Evolutionary conservation across 2,113 vertebrate species (phyloP).

Genomic region (Elachura formosa): DNA sequence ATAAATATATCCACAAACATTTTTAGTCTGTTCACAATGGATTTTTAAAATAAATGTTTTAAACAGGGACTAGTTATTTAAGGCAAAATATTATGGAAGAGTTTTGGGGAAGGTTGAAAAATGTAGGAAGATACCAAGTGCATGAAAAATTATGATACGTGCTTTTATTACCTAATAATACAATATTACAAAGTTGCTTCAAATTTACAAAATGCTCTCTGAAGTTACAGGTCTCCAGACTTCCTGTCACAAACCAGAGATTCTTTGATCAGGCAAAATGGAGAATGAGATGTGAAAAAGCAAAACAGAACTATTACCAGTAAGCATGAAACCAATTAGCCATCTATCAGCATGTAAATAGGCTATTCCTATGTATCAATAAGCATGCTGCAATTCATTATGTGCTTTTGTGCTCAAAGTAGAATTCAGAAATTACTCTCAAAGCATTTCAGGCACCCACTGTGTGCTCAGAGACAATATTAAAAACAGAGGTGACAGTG

Average conservation of each 20-base stretch:
- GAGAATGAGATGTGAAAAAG: background rate
- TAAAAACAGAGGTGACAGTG: background rate
- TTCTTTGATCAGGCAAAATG: background rate
- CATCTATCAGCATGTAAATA: background rate
- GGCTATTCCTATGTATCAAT: background rate
- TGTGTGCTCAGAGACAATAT: background rate
- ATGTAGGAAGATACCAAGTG: background rate
- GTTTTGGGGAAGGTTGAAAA: background rate
- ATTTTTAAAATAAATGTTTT: background rate
- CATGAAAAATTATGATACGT: background rate
- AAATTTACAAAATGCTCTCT: background rate
- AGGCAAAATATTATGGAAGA: background rate
- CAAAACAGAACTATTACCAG: background rate
- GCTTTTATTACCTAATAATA: background rate
- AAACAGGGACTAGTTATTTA: background rate
- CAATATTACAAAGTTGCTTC: background rate
- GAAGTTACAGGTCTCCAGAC: background rate
- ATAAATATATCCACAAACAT: background rate
- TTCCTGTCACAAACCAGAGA: background rate
- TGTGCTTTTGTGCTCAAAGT: conserved; percentile 1
- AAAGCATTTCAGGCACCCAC: background rate
- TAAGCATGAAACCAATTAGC: background rate
- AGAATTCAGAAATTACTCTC: background rate
- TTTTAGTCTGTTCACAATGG: background rate
- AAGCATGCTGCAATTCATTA: background rate